These are phyloP conservation scores for Thryonomys swinderianus DNA, from an alignment of 2,113 vertebrate species.

Conservation along the genomic window DNA sequence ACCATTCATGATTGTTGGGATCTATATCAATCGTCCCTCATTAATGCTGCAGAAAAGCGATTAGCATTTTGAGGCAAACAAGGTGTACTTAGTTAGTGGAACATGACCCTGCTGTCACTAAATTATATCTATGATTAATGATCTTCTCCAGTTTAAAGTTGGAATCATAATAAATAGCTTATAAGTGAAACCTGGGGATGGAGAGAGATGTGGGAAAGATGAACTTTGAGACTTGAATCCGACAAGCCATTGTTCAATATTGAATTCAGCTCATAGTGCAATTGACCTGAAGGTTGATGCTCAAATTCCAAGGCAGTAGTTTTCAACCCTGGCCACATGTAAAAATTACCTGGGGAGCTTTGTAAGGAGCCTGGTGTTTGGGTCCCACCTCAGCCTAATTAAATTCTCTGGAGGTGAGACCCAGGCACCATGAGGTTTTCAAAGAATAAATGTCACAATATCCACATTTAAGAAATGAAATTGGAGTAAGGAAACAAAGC, in stretches of 20 bases:
- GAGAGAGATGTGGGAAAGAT: slow-evolving; percentile 47
- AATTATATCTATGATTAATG: slow-evolving; percentile 99
- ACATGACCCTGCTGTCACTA: slow-evolving; percentile 98
- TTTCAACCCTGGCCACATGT: slow-evolving; percentile 35
- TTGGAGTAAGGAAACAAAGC: neutral
- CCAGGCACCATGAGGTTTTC: slow-evolving; percentile 4
- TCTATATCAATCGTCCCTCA: slow-evolving; percentile 91
- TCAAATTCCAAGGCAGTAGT: slow-evolving; percentile 58
- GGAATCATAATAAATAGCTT: slow-evolving; percentile 82
- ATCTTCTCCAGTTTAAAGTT: slow-evolving; percentile 93
- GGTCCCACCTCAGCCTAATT: slow-evolving; percentile 64
- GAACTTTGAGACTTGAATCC: slow-evolving; percentile 66
- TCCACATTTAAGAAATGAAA: slow-evolving; percentile 49
- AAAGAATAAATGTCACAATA: slow-evolving; percentile 65
- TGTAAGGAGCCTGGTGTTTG: slow-evolving; percentile 32
- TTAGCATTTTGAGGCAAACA: slow-evolving; percentile 99
- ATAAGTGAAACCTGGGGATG: slow-evolving; percentile 68
- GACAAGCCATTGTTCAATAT: slow-evolving; percentile 68
- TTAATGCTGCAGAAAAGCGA: slow-evolving; percentile 91
- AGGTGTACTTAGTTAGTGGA: slow-evolving; percentile 95
- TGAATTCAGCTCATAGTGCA: slow-evolving; percentile 72
- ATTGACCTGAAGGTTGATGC: slow-evolving; percentile 64
- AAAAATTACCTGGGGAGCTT: slow-evolving; percentile 64
- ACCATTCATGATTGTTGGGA: slow-evolving; percentile 84
- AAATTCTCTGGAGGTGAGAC: slow-evolving; percentile 66